Percentiles rank a stretch among this genome's conserved stretches.
phyloP scores from a whole-genome alignment of 1,140 invertebrate species.

The Plutomurus gul region DNA sequence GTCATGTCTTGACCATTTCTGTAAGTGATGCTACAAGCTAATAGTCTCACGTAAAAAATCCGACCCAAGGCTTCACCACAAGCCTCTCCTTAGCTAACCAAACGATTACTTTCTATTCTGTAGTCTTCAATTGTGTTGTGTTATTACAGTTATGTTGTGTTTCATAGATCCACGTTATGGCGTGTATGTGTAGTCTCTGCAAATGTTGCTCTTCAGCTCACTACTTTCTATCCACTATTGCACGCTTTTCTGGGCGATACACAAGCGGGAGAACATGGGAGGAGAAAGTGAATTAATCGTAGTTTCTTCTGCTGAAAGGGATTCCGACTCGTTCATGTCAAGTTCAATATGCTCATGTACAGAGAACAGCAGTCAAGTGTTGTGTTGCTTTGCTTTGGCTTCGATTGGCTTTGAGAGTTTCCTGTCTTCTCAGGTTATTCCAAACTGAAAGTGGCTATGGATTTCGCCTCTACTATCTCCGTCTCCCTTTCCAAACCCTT shows the following conservation, averaged over 20 bases:
- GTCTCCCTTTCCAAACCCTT: background rate
- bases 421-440: background rate
- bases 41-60: background rate
- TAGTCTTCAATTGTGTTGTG: background rate
- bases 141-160: background rate
- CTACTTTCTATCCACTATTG: background rate
- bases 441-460: background rate
- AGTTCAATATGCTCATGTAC: background rate
- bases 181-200: background rate
- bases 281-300: too few relatives aligned
- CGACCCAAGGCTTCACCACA: background rate
- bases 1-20: constrained; percentile 17
- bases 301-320: too few relatives aligned
- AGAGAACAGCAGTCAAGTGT: background rate
- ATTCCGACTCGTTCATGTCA: background rate
- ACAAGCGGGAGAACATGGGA: too few relatives aligned
- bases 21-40: constrained; percentile 9
- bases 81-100: background rate
- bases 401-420: background rate
- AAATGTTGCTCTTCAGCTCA: background rate
- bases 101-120: background rate
- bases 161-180: background rate
- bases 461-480: background rate
- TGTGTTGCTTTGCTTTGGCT: background rate
- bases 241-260: background rate